phyloP scores from a whole-genome alignment of 2,113 vertebrate species.

The Gymnobelideus leadbeateri region DNA sequence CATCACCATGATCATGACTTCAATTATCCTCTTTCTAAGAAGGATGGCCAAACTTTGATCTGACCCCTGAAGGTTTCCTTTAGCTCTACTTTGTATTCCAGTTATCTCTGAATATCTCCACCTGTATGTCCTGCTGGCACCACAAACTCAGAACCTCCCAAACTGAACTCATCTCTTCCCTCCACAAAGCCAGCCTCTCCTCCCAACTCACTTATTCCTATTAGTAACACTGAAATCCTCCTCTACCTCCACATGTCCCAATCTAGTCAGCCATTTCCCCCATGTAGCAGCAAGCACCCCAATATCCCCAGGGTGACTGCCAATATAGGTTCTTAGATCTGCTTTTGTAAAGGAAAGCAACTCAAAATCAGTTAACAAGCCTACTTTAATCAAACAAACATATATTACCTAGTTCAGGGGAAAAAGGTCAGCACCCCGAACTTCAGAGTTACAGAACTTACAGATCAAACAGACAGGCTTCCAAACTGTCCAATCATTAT shows the following conservation, averaged over 20 bases:
- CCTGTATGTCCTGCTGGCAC: neutral
- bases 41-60: neutral
- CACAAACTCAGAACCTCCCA: neutral
- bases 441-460: too few relatives aligned
- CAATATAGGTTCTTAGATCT: too few relatives aligned
- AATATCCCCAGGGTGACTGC: too few relatives aligned
- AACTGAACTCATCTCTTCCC: neutral
- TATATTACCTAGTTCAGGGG: too few relatives aligned
- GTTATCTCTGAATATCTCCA: neutral
- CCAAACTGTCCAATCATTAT: too few relatives aligned
- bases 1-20: neutral
- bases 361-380: too few relatives aligned
- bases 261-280: neutral
- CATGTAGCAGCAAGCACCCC: too few relatives aligned
- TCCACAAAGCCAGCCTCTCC: neutral
- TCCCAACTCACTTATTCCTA: neutral
- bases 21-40: neutral
- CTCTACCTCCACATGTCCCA: neutral
- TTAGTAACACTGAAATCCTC: neutral
- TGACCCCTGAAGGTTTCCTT: neutral
- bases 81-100: neutral
- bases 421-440: too few relatives aligned
- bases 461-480: too few relatives aligned
- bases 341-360: too few relatives aligned
- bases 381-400: too few relatives aligned